Evolutionary conservation across 2,888 invertebrate genomes (phyloP), one percentile per base, ranked within the genome.

Genomic region (Caenorhabditis parvicauda): DNA sequence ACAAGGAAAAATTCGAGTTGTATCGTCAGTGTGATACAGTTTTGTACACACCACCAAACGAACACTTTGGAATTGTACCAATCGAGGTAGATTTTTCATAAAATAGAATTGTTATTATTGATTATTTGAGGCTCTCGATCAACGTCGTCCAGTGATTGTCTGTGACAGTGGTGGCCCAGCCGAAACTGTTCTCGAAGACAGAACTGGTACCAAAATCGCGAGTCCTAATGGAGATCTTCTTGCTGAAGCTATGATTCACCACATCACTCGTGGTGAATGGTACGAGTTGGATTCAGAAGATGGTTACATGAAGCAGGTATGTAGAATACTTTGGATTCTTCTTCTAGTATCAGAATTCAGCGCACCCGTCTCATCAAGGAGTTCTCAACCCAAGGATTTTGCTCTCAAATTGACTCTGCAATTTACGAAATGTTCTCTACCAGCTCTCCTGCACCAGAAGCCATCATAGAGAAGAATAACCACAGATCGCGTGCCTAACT

Each of bases 1-100:
- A 83, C 55, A 64, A 74, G 2, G 77, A 82, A 57, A 85, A 85
- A 68, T 75, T 80, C 48, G 75, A 81, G 19, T 74, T 85, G 39
- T 79, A 84, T 27, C 66, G 76, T 3, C 57, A 80, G 32, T 78
- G 82, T 59, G 81, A 82, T 32, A 82, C 83, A 53, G 78, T 84
- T 2, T 65, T 98, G 24, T 99, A 99, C 81, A 98, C 98, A 12
- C 98, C 98, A 1, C 88, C 89, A 2, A 91, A 91, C 82, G 98
- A 99, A 83, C 98, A 99, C 84, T 98, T 98, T 85, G 98, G 98
- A 5, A 99, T 98, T 75, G 98, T 98, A 9, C 98, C 98, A 0
- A 85, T 99, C 53, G 98, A 99, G 38, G 58, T 58, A 35, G 6
- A 27, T 48, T 37, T 6, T 14, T n/a, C 25, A 46, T 28, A 12